Conservation (phyloP, 2,888 invertebrate genomes). For the Drepana falcataria region DNA sequence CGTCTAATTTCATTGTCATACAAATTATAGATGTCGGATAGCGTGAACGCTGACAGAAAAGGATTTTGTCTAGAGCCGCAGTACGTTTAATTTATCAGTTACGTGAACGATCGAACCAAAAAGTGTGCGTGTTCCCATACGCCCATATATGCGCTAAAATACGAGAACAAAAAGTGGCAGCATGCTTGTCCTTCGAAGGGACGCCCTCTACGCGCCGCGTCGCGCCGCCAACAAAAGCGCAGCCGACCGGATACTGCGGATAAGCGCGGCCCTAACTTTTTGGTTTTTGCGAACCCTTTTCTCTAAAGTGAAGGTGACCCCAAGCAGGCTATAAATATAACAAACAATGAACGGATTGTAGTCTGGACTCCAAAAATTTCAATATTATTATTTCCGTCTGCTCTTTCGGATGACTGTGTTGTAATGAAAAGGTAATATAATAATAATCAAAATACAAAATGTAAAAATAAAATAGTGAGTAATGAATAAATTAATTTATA, state of each 20-base stretch:
- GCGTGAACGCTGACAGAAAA: no score
- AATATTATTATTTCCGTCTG: neutral
- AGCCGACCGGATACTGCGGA: neutral
- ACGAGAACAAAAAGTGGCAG: neutral
- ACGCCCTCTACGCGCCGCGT: neutral
- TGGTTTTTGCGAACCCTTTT: neutral
- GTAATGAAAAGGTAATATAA: no score
- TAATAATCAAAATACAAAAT: no score
- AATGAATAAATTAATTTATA: no score
- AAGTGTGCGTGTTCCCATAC: neutral
- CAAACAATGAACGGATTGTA: neutral
- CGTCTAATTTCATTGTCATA: no score
- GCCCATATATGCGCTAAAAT: neutral
- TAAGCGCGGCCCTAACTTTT: neutral
- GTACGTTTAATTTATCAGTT: no score
- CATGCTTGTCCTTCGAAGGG: neutral
- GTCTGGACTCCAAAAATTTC: neutral
- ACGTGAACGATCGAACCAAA: neutral
- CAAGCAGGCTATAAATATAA: neutral
- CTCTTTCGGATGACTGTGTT: no score
- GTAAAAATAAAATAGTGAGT: no score
- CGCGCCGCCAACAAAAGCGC: neutral
- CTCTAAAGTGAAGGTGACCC: neutral
- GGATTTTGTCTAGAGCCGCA: no score
- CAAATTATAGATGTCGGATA: no score